phyloP scores from a whole-genome alignment of 2,113 vertebrate species.

The Tragelaphus scriptus region DNA sequence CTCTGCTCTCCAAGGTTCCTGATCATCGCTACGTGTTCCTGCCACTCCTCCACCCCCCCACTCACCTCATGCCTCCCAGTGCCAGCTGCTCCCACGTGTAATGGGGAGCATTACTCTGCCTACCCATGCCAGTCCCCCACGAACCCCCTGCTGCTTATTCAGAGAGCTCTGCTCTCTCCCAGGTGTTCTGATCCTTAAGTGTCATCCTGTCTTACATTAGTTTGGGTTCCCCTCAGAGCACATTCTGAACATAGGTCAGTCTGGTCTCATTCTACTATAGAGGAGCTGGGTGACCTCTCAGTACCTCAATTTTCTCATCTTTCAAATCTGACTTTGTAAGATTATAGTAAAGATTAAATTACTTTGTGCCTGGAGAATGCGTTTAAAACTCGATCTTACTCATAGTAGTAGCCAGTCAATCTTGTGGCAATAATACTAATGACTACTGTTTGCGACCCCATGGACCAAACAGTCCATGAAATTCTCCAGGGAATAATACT shows the following conservation, averaged over 20 bases:
- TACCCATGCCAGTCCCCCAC: neutral
- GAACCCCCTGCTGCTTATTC: neutral
- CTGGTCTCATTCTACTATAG: neutral
- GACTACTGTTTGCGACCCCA: neutral
- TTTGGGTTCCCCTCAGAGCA: neutral
- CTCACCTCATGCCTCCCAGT: neutral
- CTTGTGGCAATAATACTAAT: neutral
- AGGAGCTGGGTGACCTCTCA: neutral
- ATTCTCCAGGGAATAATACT: neutral
- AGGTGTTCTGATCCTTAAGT: neutral
- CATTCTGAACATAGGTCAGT: neutral
- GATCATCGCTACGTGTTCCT: fast-evolving
- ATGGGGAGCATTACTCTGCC: neutral
- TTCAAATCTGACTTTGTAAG: neutral
- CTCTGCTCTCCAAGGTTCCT: neutral
- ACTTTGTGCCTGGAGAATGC: neutral
- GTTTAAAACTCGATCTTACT: neutral
- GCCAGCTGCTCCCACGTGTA: neutral
- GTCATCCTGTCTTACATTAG: neutral
- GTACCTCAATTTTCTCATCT: neutral
- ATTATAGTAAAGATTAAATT: neutral
- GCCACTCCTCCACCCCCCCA: neutral
- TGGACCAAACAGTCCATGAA: neutral
- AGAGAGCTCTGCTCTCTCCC: neutral
- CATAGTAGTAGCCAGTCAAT: neutral